phyloP scores from a whole-genome alignment of 2,888 invertebrate species.

The Corbicula japonica region DNA sequence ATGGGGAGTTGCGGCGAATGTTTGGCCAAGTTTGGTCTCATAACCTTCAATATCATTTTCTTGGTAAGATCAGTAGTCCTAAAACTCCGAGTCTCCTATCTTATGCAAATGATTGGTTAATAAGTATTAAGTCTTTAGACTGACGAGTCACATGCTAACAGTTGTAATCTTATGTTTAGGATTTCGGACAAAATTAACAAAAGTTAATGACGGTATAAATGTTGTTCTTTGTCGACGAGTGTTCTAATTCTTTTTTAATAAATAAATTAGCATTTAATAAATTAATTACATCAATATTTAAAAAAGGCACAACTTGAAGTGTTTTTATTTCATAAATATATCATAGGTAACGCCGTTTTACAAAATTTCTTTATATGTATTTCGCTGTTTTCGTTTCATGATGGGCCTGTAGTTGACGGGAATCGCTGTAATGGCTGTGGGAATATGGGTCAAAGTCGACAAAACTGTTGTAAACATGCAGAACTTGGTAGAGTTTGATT shows the following conservation, averaged over 20 bases:
- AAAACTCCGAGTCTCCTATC: neutral
- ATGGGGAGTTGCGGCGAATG: constrained; percentile 56
- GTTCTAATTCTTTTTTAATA: neutral
- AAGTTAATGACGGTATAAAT: neutral
- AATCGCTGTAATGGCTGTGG: constrained; percentile 64
- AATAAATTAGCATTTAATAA: neutral
- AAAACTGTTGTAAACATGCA: constrained; percentile 65
- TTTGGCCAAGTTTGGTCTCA: constrained; percentile 62
- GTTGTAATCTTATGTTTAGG: neutral
- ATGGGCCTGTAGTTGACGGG: constrained; percentile 57
- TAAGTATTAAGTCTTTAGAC: too few species aligned
- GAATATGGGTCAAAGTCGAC: constrained; percentile 67
- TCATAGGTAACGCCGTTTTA: neutral
- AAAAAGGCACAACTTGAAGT: neutral
- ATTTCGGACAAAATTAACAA: neutral
- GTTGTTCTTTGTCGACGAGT: neutral
- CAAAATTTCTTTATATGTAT: neutral
- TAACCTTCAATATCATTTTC: constrained; percentile 60
- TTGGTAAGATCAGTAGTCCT: constrained; percentile 42
- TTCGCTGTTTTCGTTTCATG: neutral
- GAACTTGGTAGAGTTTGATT: constrained; percentile 62
- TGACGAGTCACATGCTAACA: neutral
- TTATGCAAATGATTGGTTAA: constrained; percentile 1
- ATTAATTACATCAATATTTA: neutral
- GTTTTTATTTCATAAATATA: neutral